Percentiles rank a stretch among this genome's conserved stretches.
These are phyloP conservation scores for Habroteleia sp. DNA, from an alignment of 2,888 invertebrate genomes.

Conservation along the genomic window DNA sequence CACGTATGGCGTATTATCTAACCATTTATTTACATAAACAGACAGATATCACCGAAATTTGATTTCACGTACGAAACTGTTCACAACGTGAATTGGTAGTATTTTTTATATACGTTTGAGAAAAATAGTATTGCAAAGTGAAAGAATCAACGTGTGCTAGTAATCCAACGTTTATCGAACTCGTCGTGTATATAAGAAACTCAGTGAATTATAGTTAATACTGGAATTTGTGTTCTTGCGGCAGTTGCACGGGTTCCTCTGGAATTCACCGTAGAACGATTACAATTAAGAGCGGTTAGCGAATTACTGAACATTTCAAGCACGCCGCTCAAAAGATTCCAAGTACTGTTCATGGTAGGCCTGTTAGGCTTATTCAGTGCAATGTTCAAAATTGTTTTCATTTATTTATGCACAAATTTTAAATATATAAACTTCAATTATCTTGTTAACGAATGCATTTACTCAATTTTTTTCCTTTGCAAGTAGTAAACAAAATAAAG, in stretches of 20 bases:
- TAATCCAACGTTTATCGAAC: slow-evolving; percentile 53
- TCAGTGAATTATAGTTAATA: slow-evolving; percentile 78
- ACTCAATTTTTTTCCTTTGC: too few relatives aligned
- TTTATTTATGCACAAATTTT: slow-evolving; percentile 12
- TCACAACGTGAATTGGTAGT: too few relatives aligned
- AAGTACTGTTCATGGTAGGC: slow-evolving; percentile 67
- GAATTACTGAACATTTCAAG: slow-evolving; percentile 77
- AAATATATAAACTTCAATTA: too few relatives aligned
- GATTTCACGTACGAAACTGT: too few relatives aligned
- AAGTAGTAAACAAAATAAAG: too few relatives aligned
- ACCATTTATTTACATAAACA: slow-evolving; percentile 11
- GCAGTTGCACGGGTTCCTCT: slow-evolving; percentile 68
- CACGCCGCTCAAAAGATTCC: slow-evolving; percentile 72
- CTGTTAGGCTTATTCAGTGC: slow-evolving; percentile 68
- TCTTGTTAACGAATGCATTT: too few relatives aligned
- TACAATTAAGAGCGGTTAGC: slow-evolving; percentile 81
- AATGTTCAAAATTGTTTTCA: slow-evolving; percentile 36
- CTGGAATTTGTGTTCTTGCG: slow-evolving; percentile 79
- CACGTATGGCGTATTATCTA: neutral
- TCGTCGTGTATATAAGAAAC: slow-evolving; percentile 67
- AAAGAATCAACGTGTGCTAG: slow-evolving; percentile 69
- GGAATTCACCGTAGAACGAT: slow-evolving; percentile 79
- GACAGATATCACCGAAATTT: neutral
- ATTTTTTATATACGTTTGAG: neutral
- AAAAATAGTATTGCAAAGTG: slow-evolving; percentile 45